Conservation (phyloP, 2,888 invertebrate genomes). For the Drosophila borealis region DNA sequence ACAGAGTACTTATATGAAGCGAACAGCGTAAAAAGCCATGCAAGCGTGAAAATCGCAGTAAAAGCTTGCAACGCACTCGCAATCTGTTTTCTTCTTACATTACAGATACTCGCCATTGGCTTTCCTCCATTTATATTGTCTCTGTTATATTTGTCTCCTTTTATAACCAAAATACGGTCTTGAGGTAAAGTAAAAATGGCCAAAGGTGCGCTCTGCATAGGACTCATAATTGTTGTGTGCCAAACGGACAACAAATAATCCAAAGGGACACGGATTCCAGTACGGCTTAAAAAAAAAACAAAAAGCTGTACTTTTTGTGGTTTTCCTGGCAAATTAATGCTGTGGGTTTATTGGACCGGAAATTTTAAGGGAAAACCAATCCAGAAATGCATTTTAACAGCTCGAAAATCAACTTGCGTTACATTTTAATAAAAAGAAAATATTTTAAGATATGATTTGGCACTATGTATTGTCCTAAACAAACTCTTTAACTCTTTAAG, state of each 20-base stretch:
- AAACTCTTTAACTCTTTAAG: no score
- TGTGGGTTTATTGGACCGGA: constrained; percentile 32
- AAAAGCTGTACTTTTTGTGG: constrained; percentile 11
- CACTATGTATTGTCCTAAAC: no score
- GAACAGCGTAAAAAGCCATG: constrained; percentile 44
- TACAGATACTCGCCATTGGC: constrained; percentile 19
- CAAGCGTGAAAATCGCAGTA: constrained; percentile 70
- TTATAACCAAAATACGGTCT: constrained; percentile 13
- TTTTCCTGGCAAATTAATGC: constrained; percentile 11
- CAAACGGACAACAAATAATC: constrained; percentile 32
- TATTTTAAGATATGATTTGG: no score
- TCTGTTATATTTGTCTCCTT: constrained; percentile 1
- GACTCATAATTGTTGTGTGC: constrained; percentile 32
- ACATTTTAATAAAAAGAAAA: no score
- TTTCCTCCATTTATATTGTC: constrained; percentile 19
- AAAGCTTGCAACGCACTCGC: constrained; percentile 26
- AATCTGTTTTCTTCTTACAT: constrained; percentile 23
- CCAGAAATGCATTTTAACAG: not conserved
- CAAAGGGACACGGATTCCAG: constrained; percentile 30
- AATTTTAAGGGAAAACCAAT: not conserved
- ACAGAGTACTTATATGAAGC: constrained; percentile 6
- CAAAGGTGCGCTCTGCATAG: constrained; percentile 7
- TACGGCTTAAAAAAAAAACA: constrained; percentile 4
- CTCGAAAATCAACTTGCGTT: not conserved
- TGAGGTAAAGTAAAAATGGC: constrained; percentile 20